phyloP scores from a whole-genome alignment of 2,888 invertebrate genomes.

The Tipula helvola region DNA sequence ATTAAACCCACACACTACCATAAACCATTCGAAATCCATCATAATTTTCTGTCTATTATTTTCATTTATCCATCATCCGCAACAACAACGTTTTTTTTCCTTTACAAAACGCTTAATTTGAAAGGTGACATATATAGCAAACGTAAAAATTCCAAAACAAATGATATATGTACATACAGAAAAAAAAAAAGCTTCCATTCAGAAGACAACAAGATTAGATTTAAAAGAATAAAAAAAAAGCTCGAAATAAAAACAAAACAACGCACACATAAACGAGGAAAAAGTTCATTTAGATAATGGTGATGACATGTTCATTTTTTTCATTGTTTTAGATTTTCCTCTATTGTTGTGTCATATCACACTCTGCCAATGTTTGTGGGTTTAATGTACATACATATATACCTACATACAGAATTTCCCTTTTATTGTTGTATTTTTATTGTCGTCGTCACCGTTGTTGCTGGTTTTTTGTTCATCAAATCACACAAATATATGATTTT shows the following conservation, averaged over 20 bases:
- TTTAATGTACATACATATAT: background rate
- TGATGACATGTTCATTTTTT: conserved; percentile 5
- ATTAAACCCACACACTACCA: background rate
- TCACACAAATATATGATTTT: background rate
- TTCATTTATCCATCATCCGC: background rate
- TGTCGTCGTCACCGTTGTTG: background rate
- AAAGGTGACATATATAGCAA: background rate
- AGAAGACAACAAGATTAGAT: background rate
- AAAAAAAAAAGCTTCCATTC: background rate
- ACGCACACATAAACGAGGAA: background rate
- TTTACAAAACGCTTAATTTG: background rate
- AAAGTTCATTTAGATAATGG: conserved; percentile 7
- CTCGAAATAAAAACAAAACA: background rate
- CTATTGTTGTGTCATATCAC: background rate
- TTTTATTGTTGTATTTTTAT: background rate
- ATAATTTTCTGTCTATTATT: background rate
- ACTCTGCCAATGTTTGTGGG: background rate
- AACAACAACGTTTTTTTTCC: background rate
- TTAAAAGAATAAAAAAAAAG: background rate
- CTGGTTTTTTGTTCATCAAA: background rate
- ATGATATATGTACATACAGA: background rate
- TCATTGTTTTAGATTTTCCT: background rate
- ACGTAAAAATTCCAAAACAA: background rate
- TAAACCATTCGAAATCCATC: background rate
- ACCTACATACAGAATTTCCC: background rate